These are phyloP conservation scores for Chaenocephalus aceratus DNA, from an alignment of 2,113 vertebrate genomes.

Conservation along the genomic window DNA sequence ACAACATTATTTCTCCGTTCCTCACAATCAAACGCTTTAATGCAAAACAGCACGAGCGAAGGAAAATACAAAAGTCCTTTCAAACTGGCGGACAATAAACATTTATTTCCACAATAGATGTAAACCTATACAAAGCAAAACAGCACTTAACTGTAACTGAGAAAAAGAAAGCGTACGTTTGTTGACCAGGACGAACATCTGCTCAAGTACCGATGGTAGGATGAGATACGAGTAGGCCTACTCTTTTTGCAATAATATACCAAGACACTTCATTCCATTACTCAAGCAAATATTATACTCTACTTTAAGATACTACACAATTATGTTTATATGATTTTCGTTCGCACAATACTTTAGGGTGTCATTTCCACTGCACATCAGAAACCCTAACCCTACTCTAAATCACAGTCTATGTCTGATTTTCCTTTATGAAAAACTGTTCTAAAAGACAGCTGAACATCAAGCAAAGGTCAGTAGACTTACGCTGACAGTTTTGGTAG, in stretches of 20 bases:
- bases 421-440: too few relatives aligned
- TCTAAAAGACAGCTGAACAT: too few relatives aligned
- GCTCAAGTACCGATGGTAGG: neutral
- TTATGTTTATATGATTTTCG: too few relatives aligned
- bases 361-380: neutral
- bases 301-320: neutral
- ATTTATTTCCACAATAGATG: neutral
- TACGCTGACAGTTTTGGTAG: too few relatives aligned
- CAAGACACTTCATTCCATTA: neutral
- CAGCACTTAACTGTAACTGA: neutral
- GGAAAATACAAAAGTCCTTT: constrained; percentile 1
- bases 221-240: neutral
- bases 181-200: neutral
- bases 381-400: too few relatives aligned
- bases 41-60: constrained; percentile 33
- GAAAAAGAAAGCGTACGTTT: neutral
- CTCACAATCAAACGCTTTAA: too few relatives aligned
- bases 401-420: neutral
- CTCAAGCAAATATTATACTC: neutral
- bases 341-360: neutral
- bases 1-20: constrained; percentile 5
- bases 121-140: neutral
- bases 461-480: too few relatives aligned
- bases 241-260: neutral
- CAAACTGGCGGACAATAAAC: constrained; percentile 18